Evolutionary conservation across 2,888 invertebrate species (phyloP), one percentile per base, ranked within the genome.

Genomic region (Syrista parreyssii): DNA sequence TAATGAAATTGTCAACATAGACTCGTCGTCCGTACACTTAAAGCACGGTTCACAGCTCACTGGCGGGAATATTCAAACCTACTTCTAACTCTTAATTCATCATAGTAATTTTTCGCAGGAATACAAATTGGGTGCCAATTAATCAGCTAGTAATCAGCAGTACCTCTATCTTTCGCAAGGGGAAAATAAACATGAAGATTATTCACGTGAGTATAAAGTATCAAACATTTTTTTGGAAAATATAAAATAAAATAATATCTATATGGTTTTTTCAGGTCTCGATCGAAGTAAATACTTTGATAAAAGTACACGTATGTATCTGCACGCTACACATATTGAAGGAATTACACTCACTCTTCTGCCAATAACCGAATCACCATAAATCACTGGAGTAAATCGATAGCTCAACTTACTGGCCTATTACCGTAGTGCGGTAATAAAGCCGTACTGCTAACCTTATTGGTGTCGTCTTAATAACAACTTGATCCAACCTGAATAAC

Each of bases 391-490:
- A 78, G 82, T 85, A 87, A 88, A 88, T 88, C 88, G 88, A 88
- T 88, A 87, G 87, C 84, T 86, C 82, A 83, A 86, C 88, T 88
- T 85, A 88, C 84, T 80, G 77, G 84, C 79, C 87, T 85, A 88
- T 88, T 88, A 88, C 85, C 71, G 71, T 31, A 83, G 76, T 78
- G 79, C 79, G 78, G 89, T 89, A 89, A 89, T 89, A 88, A 88
- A 89, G 89, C 87, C 86, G 88, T 89, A 87, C 87, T 84, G 87
- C 86, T 86, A 86, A 86, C 86, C 85, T 89, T 89, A 89, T 89
- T 88, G 89, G 89, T 89, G 89, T 89, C 89, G 88, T 89, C 89
- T 89, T 89, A 89, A 89, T 89, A 89, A 89, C 86, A 88, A 86
- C 82, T 82, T 79, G 83, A 84, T 86, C 83, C 72, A 77, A 78